These are phyloP conservation scores for Kryptolebias marmoratus DNA, from an alignment of 2,113 vertebrate species.

Conservation along the genomic window DNA sequence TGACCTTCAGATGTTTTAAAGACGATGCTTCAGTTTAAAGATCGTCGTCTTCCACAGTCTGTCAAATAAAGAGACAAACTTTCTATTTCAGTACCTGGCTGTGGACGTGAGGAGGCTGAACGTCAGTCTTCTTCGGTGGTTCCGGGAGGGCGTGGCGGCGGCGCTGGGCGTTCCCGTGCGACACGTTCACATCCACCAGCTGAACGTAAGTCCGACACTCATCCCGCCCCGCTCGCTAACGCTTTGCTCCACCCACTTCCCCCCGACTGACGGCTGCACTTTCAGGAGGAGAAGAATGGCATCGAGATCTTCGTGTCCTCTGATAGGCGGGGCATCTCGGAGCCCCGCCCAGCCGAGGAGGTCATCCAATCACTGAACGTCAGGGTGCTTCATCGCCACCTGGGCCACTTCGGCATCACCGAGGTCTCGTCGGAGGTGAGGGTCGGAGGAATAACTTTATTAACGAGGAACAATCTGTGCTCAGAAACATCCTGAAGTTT, in stretches of 20 bases:
- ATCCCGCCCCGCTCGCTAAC: not conserved
- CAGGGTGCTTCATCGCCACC: conserved; percentile 86
- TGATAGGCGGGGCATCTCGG: conserved; percentile 80
- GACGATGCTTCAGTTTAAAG: no score
- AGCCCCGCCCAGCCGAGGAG: conserved; percentile 87
- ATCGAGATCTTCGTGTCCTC: conserved; percentile 94
- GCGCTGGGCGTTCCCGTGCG: conserved; percentile 87
- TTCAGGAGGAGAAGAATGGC: conserved; percentile 89
- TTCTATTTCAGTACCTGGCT: conserved; percentile 86
- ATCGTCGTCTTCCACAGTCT: no score
- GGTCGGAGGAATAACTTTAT: not conserved
- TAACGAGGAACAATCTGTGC: no score
- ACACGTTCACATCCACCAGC: conserved; percentile 92
- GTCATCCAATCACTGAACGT: conserved; percentile 92
- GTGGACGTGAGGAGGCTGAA: conserved; percentile 92
- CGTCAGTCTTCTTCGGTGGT: conserved; percentile 87
- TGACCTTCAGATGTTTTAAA: no score
- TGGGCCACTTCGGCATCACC: conserved; percentile 91
- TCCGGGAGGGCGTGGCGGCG: conserved; percentile 90
- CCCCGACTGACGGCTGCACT: not conserved
- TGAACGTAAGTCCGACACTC: conserved; percentile 83
- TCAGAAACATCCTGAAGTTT: not conserved
- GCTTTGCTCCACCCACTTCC: not conserved
- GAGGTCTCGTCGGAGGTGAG: conserved; percentile 90
- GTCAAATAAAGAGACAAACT: conserved; percentile 9